These are phyloP conservation scores for Oceanodroma leucorhoa DNA, from an alignment of 2,797 vertebrate genomes.

Conservation along the genomic window DNA sequence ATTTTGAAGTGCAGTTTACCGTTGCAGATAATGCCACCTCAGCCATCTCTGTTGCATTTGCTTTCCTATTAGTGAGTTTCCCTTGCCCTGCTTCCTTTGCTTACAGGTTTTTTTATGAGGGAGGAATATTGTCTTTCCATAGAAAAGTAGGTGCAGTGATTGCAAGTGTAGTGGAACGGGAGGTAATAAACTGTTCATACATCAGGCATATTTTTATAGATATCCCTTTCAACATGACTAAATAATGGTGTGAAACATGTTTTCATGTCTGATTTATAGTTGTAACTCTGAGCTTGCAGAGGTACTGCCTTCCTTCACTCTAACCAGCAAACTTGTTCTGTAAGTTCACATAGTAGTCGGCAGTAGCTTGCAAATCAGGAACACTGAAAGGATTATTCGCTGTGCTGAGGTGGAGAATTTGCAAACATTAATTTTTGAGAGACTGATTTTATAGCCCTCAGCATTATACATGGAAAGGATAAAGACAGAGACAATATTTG, in stretches of 20 bases:
- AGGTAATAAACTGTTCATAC: neutral
- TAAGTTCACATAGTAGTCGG: neutral
- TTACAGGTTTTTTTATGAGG: neutral
- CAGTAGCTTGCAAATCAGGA: neutral
- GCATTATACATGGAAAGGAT: neutral
- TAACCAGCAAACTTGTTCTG: neutral
- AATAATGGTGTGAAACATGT: neutral
- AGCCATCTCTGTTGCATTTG: neutral
- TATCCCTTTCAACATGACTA: neutral
- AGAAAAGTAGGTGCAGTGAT: neutral
- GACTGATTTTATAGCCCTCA: neutral
- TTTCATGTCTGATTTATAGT: neutral
- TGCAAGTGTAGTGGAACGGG: neutral
- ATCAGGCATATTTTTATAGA: neutral
- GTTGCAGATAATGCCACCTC: neutral
- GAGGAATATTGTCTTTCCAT: neutral
- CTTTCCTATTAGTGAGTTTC: neutral
- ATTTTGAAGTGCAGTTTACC: neutral
- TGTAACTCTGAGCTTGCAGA: neutral
- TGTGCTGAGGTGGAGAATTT: neutral
- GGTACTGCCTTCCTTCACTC: neutral
- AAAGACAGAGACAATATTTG: neutral
- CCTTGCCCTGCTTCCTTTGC: neutral
- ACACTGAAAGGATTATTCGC: neutral
- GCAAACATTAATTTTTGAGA: neutral